Base-by-base conservation (phyloP, 2,113 vertebrate genomes). In the Ptilorrhoa leucosticta region DNA sequence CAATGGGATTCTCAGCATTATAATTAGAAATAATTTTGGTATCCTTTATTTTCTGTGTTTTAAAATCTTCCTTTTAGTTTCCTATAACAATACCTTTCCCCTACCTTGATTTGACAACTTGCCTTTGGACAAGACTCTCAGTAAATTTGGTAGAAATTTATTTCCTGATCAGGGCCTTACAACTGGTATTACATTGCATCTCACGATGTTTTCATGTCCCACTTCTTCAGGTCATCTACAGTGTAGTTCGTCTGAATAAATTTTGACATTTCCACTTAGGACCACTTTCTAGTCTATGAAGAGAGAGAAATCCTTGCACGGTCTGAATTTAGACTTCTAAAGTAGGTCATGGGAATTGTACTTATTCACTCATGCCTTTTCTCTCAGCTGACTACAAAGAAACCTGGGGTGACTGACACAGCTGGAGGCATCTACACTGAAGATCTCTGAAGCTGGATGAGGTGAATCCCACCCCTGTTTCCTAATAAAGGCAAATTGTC, bases 271-370 rank as follows among this genome's bases (percentile, higher is more conserved):
- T 79, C 57, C 31, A 45, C 58, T n/a, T 72, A 88, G 50, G 57
- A 64, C 45, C 6, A 65, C 42, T 63, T 88, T 80, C 63, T 87
- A 72, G 26, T 51, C 57, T 73, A 40, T 30, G 45, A 91, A 77
- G 66, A 85, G 20, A 69, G 53, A 91, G 30, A 83, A 85, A 77
- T 77, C 45, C 37, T 80, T 57, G 40, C 39, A 56, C 2, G 3
- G 31, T 65, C 70, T 95, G 88, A 76, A 93, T 92, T 94, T 92
- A 95, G 70, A 57, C 57, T 85, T 86, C 70, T 83, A 82, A 95
- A 97, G 27, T 96, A 97, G 92, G 94, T 83, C 94, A 92, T 69
- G 75, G 70, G 90, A 93, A 90, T 69, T 85, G 47, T 51, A 79
- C 19, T 79, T 82, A 76, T 37, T 76, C 78, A 37, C 72, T 90